Conservation (phyloP, 2,888 invertebrate genomes). For the Nesidiocoris tenuis region DNA sequence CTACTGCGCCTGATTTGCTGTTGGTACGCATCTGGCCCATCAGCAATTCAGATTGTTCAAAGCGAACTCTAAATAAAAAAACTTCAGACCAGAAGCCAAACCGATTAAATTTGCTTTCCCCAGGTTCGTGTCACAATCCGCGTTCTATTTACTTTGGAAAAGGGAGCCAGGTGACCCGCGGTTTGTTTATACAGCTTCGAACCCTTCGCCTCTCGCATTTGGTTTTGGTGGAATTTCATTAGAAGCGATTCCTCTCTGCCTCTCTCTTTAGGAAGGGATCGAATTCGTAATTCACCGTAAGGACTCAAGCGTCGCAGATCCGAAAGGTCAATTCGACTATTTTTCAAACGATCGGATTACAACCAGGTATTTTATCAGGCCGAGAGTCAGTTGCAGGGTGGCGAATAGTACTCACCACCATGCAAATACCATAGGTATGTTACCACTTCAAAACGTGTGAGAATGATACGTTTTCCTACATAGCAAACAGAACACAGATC, state of each 20-base stretch:
- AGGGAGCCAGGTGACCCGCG: background rate
- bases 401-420: too few relatives aligned
- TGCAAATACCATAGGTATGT: too few relatives aligned
- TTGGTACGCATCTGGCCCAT: too few relatives aligned
- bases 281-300: background rate
- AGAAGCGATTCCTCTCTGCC: background rate
- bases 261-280: background rate
- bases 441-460: too few relatives aligned
- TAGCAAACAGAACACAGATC: too few relatives aligned
- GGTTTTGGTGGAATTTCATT: background rate
- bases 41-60: background rate
- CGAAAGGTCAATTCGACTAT: too few relatives aligned
- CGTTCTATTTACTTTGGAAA: background rate
- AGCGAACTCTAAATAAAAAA: background rate
- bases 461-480: too few relatives aligned
- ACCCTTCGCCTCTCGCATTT: background rate
- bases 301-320: too few relatives aligned
- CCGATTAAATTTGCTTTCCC: background rate
- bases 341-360: too few relatives aligned
- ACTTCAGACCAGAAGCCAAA: background rate
- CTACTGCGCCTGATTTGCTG: too few relatives aligned
- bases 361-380: too few relatives aligned
- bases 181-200: background rate
- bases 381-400: too few relatives aligned
- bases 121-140: background rate